phyloP scores from a whole-genome alignment of 2,888 invertebrate species.

The Tenthredo notha region DNA sequence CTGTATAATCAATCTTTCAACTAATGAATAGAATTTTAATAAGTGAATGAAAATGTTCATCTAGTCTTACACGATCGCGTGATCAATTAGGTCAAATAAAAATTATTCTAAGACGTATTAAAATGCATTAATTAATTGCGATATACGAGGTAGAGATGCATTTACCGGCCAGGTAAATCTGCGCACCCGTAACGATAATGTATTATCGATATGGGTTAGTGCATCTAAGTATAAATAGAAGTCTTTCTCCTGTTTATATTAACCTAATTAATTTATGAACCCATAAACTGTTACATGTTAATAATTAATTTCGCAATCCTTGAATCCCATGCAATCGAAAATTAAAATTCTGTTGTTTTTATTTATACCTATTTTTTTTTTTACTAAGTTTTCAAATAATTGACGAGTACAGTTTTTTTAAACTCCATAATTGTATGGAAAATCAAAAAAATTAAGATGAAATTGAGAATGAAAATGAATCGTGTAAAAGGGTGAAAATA shows the following conservation, averaged over 20 bases:
- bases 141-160: neutral
- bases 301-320: neutral
- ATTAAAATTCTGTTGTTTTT: neutral
- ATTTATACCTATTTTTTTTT: neutral
- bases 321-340: neutral
- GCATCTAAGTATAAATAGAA: constrained; percentile 3
- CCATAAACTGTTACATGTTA: neutral
- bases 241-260: neutral
- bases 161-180: constrained; percentile 26
- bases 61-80: neutral
- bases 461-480: neutral
- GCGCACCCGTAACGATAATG: constrained; percentile 17
- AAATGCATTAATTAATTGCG: neutral
- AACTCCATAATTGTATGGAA: neutral
- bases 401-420: neutral
- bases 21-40: neutral
- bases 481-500: neutral
- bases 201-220: constrained; percentile 4
- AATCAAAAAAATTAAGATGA: neutral
- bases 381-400: neutral
- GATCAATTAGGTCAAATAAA: neutral
- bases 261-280: constrained; percentile 8
- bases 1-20: neutral
- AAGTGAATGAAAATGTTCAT: neutral
- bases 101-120: neutral